Evolutionary conservation across 53 echinoderm and acorn worm genomes (phyloP).

Genomic region (Arbacia lixula): DNA sequence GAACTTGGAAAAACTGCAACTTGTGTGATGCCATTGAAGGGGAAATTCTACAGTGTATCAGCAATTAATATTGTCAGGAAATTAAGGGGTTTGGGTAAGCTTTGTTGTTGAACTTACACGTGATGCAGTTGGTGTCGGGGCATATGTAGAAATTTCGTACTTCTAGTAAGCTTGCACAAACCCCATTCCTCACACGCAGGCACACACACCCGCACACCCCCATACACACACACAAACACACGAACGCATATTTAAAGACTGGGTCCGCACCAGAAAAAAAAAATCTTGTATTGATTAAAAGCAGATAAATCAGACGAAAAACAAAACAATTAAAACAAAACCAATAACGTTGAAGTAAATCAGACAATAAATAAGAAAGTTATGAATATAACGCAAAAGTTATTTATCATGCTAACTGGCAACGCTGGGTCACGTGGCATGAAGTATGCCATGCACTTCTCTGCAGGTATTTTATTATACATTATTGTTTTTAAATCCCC

Average conservation of each 20-base stretch:
- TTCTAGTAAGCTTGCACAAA: slow-evolving; percentile 26
- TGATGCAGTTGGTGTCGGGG: slow-evolving; percentile 27
- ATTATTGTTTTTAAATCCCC: slow-evolving; percentile 21
- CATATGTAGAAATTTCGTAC: slow-evolving; percentile 19
- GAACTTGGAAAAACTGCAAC: slow-evolving; percentile 30
- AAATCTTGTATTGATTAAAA: slow-evolving; percentile 26
- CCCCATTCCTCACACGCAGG: slow-evolving; percentile 20
- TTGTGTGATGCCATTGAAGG: slow-evolving; percentile 27
- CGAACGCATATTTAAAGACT: slow-evolving; percentile 19
- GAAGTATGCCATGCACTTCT: too few species aligned
- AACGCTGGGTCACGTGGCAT: slow-evolving; percentile 23
- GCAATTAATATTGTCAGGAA: slow-evolving; percentile 22
- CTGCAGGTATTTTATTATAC: slow-evolving; percentile 20
- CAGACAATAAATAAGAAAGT: slow-evolving; percentile 21
- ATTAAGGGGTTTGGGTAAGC: slow-evolving; percentile 20
- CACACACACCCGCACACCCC: slow-evolving; percentile 13
- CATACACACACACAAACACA: too few species aligned
- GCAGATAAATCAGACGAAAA: slow-evolving; percentile 26
- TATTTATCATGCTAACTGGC: slow-evolving; percentile 26
- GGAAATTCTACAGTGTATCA: slow-evolving; percentile 19
- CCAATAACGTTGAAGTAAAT: slow-evolving; percentile 23
- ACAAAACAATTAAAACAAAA: slow-evolving; percentile 19
- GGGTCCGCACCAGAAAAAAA: slow-evolving; percentile 23
- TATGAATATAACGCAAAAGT: slow-evolving; percentile 22
- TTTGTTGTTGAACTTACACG: slow-evolving; percentile 21